Conservation (phyloP, 2,888 invertebrate species). For the Melieria omissa region DNA sequence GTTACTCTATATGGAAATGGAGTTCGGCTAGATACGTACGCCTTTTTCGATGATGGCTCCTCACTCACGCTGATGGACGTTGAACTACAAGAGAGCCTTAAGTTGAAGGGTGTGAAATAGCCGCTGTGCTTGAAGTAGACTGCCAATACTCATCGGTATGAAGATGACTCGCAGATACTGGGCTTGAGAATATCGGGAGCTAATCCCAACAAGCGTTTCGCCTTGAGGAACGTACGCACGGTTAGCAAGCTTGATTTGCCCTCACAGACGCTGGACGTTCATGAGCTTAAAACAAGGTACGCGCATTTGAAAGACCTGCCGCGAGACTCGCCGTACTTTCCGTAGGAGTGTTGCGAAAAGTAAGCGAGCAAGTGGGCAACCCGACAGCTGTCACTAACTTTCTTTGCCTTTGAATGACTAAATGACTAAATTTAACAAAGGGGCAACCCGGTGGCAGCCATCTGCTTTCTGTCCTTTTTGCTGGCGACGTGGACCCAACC, state of each 20-base stretch:
- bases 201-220: slow-evolving; percentile 1
- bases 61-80: slow-evolving; percentile 35
- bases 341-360: too few species aligned
- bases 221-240: slow-evolving; percentile 26
- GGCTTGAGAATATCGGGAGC: slow-evolving; percentile 32
- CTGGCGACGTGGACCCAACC: too few species aligned
- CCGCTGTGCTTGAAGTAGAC: slow-evolving; percentile 40
- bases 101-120: slow-evolving; percentile 30
- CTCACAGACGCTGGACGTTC: too few species aligned
- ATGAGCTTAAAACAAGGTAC: slow-evolving; percentile 14
- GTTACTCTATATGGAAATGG: slow-evolving; percentile 36
- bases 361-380: too few species aligned
- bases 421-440: too few species aligned
- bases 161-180: slow-evolving; percentile 34
- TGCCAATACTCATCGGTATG: slow-evolving; percentile 34
- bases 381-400: too few species aligned
- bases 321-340: too few species aligned
- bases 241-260: slow-evolving; percentile 12
- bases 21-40: slow-evolving; percentile 37
- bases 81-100: slow-evolving; percentile 25
- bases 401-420: too few species aligned
- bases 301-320: slow-evolving; percentile 22
- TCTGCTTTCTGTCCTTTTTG: too few species aligned
- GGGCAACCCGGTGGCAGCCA: too few species aligned
- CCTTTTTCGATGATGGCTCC: slow-evolving; percentile 39